Evolutionary conservation across 92 coral and sea anemone species (phyloP).

Genomic region (Zoanthus sociatus): DNA sequence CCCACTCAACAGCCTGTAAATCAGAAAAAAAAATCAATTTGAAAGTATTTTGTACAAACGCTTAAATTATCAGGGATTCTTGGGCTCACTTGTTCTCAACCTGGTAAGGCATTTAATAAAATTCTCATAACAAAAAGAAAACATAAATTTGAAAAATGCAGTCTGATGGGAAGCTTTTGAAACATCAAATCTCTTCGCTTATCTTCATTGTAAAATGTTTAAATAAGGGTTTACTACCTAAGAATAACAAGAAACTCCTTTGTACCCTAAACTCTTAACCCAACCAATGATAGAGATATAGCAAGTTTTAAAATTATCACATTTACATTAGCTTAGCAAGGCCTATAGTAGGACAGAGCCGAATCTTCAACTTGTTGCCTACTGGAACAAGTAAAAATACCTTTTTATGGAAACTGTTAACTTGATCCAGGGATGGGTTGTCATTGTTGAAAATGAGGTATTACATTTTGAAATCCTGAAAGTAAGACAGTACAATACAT

Average conservation of each 20-base stretch:
- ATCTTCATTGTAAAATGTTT: no score
- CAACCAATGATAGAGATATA: no score
- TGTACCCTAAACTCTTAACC: no score
- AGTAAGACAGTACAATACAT: not conserved
- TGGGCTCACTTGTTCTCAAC: not conserved
- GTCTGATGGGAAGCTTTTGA: not conserved
- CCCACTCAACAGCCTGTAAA: slow-evolving; percentile 5
- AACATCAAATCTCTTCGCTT: no score
- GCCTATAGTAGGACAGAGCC: no score
- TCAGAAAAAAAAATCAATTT: not conserved
- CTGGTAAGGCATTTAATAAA: not conserved
- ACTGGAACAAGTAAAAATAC: not conserved
- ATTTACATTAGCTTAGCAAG: no score
- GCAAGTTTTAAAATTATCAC: no score
- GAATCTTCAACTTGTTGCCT: not conserved
- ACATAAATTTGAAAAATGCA: not conserved
- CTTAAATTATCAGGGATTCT: not conserved
- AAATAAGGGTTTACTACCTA: no score
- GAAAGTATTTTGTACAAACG: not conserved
- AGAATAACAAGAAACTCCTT: no score
- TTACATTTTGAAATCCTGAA: not conserved
- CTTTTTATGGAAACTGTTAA: not conserved
- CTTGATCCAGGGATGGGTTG: not conserved
- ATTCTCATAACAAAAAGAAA: not conserved
- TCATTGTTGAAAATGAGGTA: not conserved